phyloP scores from a whole-genome alignment of 2,113 vertebrate species.

The Theristicus caerulescens region DNA sequence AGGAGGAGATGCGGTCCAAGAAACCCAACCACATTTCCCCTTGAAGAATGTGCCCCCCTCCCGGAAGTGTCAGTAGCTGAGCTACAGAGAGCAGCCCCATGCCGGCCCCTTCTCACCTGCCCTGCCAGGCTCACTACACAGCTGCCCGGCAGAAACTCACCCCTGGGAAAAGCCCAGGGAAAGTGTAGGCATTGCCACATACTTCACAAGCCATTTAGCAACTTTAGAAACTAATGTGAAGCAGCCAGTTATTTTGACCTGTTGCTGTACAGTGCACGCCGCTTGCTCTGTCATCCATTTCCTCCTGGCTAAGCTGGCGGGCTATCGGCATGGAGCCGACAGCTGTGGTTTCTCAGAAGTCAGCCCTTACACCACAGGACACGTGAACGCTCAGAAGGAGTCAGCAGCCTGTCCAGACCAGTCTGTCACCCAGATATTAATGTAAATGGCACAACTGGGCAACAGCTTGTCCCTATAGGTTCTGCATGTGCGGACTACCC shows the following conservation, averaged over 20 bases:
- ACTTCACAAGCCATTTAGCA: background rate
- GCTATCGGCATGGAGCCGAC: background rate
- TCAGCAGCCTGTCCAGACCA: background rate
- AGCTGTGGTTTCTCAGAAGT: slow-evolving; percentile 43
- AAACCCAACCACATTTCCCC: slow-evolving; percentile 39
- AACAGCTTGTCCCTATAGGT: background rate
- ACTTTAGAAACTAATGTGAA: background rate
- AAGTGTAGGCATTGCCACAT: accelerated
- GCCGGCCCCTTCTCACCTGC: accelerated
- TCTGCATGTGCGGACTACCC: background rate
- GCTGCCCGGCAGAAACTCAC: background rate
- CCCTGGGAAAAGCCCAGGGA: background rate
- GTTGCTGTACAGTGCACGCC: background rate
- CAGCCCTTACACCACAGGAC: background rate
- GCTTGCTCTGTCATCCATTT: background rate
- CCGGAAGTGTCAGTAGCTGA: background rate
- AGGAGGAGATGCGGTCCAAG: slow-evolving; percentile 39
- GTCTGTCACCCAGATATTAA: background rate
- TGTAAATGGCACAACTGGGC: background rate
- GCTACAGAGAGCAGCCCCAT: background rate
- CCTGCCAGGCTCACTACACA: background rate
- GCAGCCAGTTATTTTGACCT: background rate
- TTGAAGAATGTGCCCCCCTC: background rate
- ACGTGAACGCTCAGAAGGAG: background rate
- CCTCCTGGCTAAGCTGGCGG: background rate